phyloP scores from a whole-genome alignment of 2,888 invertebrate species.

The Cryptosula pallasiana region DNA sequence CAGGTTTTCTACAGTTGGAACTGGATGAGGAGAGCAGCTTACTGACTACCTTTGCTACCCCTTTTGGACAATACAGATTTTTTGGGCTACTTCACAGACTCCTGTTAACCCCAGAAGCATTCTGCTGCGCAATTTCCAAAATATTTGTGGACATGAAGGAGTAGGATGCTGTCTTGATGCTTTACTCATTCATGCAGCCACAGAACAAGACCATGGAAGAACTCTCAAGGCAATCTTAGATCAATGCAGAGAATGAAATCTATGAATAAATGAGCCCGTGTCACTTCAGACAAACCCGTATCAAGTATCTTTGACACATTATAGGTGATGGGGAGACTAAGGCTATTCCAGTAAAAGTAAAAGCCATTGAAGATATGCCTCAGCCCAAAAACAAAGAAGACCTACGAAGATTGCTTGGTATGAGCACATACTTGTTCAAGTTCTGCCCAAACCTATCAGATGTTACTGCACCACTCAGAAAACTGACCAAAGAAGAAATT shows the following conservation, averaged over 20 bases:
- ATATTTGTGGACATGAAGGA: background rate
- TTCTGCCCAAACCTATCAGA: background rate
- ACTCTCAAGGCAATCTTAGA: background rate
- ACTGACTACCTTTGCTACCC: slow-evolving; percentile 27
- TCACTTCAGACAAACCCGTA: background rate
- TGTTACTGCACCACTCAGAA: background rate
- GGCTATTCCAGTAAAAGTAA: background rate
- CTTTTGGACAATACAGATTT: slow-evolving; percentile 27
- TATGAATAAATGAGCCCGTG: background rate
- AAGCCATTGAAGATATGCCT: background rate
- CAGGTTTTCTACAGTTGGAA: slow-evolving; percentile 26
- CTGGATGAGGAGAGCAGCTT: slow-evolving; percentile 25
- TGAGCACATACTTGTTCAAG: background rate
- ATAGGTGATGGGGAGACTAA: background rate
- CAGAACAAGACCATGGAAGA: background rate
- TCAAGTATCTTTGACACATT: background rate
- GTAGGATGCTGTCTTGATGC: background rate
- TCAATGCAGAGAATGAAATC: background rate
- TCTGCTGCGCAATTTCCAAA: background rate
- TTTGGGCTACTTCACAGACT: slow-evolving; percentile 3
- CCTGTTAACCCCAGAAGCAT: background rate
- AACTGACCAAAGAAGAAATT: background rate
- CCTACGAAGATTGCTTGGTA: background rate
- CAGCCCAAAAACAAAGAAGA: background rate
- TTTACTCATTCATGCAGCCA: background rate